These are phyloP conservation scores for Eudemis profundana DNA, from an alignment of 2,888 invertebrate genomes.

Conservation along the genomic window DNA sequence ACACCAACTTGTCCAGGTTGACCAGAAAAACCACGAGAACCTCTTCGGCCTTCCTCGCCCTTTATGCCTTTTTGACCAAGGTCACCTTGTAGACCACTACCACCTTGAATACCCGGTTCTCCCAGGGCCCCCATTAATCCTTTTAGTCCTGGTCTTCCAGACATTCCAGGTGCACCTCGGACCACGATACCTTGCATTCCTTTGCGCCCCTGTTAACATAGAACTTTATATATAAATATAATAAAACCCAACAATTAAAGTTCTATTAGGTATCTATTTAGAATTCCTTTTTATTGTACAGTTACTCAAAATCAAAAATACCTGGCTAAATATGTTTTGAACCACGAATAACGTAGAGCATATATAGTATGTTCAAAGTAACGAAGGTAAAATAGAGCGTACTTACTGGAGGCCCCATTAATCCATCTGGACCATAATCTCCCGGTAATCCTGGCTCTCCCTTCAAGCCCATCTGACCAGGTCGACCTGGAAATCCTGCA, in stretches of 20 bases:
- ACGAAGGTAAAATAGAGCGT: too few relatives aligned
- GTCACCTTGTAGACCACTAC: constrained; percentile 67
- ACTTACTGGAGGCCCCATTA: constrained; percentile 83
- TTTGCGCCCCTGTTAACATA: constrained; percentile 69
- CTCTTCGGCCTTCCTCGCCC: constrained; percentile 82
- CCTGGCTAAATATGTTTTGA: too few relatives aligned
- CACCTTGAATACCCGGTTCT: constrained; percentile 77
- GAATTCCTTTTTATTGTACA: too few relatives aligned
- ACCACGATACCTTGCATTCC: constrained; percentile 66
- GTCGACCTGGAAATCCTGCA: constrained; percentile 81
- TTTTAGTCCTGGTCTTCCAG: constrained; percentile 90
- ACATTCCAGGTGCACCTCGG: constrained; percentile 89
- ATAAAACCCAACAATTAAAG: too few relatives aligned
- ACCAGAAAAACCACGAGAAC: constrained; percentile 70
- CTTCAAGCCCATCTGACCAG: constrained; percentile 78
- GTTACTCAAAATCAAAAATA: too few relatives aligned
- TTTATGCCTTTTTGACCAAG: constrained; percentile 82
- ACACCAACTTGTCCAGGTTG: constrained; percentile 69
- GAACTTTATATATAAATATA: too few relatives aligned
- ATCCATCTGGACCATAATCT: constrained; percentile 84
- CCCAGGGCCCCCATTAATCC: constrained; percentile 88
- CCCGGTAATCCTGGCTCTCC: constrained; percentile 81
- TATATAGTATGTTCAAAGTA: too few relatives aligned
- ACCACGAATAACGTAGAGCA: too few relatives aligned
- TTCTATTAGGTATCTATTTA: too few relatives aligned